Percentiles rank a stretch among this genome's conserved stretches.
Evolutionary conservation across 2,113 vertebrate species (phyloP).

Genomic region (Vireo altiloquus): DNA sequence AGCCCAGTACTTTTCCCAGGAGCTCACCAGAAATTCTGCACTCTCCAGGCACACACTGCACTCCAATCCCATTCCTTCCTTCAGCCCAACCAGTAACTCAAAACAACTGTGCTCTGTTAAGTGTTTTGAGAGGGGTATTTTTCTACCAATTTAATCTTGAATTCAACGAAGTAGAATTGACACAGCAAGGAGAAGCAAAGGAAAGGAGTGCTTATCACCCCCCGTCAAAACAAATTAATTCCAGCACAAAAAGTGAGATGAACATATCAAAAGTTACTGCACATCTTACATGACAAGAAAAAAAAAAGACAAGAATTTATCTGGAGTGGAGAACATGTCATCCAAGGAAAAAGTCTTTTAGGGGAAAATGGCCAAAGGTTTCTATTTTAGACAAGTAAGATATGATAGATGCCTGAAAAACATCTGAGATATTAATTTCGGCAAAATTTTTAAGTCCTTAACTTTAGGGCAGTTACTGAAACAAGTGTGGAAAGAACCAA

Average conservation of each 20-base stretch:
- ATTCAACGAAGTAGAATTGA: not conserved
- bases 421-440: not conserved
- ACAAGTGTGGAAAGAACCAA: not conserved
- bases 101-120: not conserved
- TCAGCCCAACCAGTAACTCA: not conserved
- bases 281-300: not conserved
- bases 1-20: not conserved
- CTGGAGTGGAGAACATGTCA: not conserved
- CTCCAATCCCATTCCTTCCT: not conserved
- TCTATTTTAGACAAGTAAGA: not conserved
- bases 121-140: not conserved
- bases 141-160: not conserved
- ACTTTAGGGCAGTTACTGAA: not conserved
- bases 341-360: not conserved
- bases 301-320: not conserved
- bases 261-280: not conserved
- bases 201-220: not conserved
- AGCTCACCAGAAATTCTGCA: not conserved
- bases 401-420: not conserved
- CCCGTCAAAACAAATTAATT: not conserved
- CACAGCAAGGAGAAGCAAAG: slow-evolving; percentile 42
- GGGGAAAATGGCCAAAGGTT: not conserved
- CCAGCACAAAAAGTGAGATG: not conserved
- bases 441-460: not conserved
- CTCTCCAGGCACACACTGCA: not conserved